A percentile compares a stretch with the other conserved stretches of the same genome.
These are phyloP conservation scores for Pasiphila rectangulata DNA, from an alignment of 2,888 invertebrate genomes.

Conservation along the genomic window DNA sequence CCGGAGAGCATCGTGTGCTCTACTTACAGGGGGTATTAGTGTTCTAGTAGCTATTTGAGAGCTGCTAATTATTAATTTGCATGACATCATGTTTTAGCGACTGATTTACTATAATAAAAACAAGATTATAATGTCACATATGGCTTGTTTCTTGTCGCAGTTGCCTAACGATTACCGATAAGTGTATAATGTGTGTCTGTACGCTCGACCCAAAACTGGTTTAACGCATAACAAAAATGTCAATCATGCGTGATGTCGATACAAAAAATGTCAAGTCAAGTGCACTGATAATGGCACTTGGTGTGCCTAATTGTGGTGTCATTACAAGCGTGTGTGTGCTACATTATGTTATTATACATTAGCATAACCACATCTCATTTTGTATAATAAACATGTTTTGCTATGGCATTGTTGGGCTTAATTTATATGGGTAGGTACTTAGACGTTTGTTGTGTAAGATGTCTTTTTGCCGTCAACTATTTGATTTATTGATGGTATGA, in stretches of 20 bases:
- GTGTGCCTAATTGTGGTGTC: constrained; percentile 47
- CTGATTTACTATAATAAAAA: constrained; percentile 23
- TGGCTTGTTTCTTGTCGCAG: constrained; percentile 24
- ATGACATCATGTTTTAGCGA: constrained; percentile 30
- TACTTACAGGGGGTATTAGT: constrained; percentile 35
- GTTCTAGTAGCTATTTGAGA: constrained; percentile 44
- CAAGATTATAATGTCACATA: constrained; percentile 13
- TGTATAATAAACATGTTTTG: constrained; percentile 31
- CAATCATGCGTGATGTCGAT: constrained; percentile 50
- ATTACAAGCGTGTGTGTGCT: constrained; percentile 42
- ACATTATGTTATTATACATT: constrained; percentile 41
- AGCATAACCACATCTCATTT: constrained; percentile 42
- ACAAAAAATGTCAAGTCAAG: constrained; percentile 41
- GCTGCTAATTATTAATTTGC: constrained; percentile 43
- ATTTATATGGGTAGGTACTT: constrained; percentile 13
- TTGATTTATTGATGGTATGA: constrained; percentile 24
- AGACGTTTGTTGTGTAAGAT: constrained; percentile 24
- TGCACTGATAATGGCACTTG: constrained; percentile 49
- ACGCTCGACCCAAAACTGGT: constrained; percentile 42
- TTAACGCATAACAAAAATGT: constrained; percentile 45
- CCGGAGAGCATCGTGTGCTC: constrained; percentile 53
- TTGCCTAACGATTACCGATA: constrained; percentile 21
- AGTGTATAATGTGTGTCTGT: constrained; percentile 26
- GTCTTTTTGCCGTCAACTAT: constrained; percentile 19
- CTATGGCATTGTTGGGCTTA: constrained; percentile 28